Evolutionary conservation across 1,140 invertebrate genomes (phyloP), one percentile per base, ranked within the genome.

Genomic region (Asbolus verrucosus): DNA sequence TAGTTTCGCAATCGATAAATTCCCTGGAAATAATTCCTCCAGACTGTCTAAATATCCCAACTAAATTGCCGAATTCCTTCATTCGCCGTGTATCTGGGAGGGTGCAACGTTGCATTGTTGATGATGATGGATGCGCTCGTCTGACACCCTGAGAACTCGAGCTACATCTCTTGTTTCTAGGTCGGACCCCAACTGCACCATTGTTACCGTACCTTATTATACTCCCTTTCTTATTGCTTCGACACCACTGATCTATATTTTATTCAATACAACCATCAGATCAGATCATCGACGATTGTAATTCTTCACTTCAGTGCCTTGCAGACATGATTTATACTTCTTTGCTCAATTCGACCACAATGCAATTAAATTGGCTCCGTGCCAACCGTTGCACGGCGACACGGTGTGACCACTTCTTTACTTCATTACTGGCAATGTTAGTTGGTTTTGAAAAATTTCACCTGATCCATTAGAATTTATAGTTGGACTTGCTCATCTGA

Each of bases 51-150:
- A n/a, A n/a, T n/a, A n/a, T n/a, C n/a, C n/a, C n/a, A 9, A 9
- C 14, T 4, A 39, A 39, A 63, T 63, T 41, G 61, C 61, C 61
- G 16, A 63, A 63, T 63, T 63, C 61, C 33, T 63, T 39, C 21
- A 38, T 41, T 38, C 31, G 16, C n/a, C 38, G 38, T n/a, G n/a
- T n/a, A n/a, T n/a, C n/a, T n/a, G 36, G 36, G 61, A 59, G 68
- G 68, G 68, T 70, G 68, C 68, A 70, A 59, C 68, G 43, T 21
- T 70, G 68, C 68, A 70, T 70, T 70, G 68, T 70, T 31, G 68
- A 50, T 24, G 68, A 70, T 70, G 68, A 70, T 70, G 68, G 68
- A 70, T 70, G 68, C 68, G 62, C 62, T 19, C 30, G 61, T 19
- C 68, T 65, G 62, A 65, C 68, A 65, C 61, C 68, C 68, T 70